Evolutionary conservation across 2,888 invertebrate genomes (phyloP).

Genomic region (Drosophila monieri): DNA sequence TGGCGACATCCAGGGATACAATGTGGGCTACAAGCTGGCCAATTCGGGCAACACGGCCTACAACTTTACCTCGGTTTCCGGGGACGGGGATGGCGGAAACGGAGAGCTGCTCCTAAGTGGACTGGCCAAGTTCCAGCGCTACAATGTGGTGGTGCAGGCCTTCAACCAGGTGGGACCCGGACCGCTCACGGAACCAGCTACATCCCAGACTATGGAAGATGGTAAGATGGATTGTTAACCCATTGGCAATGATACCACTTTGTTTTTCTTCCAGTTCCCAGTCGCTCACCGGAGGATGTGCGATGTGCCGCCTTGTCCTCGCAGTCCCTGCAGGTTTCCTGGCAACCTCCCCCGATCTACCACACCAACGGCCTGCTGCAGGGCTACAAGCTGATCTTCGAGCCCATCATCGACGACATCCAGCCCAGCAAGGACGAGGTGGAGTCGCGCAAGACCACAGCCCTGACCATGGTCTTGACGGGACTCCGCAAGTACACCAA

Average conservation of each 20-base stretch:
- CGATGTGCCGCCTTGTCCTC: conserved; percentile 90
- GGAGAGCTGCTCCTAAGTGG: conserved; percentile 88
- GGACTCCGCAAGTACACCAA: conserved; percentile 91
- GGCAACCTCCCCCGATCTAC: conserved; percentile 90
- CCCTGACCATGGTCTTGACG: conserved; percentile 88
- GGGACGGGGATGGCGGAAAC: conserved; percentile 88
- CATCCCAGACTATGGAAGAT: conserved; percentile 90
- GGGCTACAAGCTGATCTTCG: conserved; percentile 90
- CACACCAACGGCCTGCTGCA: conserved; percentile 91
- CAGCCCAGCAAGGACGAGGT: conserved; percentile 85
- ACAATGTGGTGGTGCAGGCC: conserved; percentile 89
- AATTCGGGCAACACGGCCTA: conserved; percentile 85
- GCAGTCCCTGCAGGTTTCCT: conserved; percentile 90
- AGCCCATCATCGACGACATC: conserved; percentile 87
- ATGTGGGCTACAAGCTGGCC: conserved; percentile 86
- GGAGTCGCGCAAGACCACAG: conserved; percentile 88
- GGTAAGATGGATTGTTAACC: conserved; percentile 83
- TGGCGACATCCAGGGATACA: conserved; percentile 91
- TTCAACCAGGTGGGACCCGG: conserved; percentile 91
- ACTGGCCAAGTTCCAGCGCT: conserved; percentile 88
- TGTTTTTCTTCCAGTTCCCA: conserved; percentile 87
- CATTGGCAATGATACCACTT: neutral
- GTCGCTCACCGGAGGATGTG: conserved; percentile 91
- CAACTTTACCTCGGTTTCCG: conserved; percentile 88
- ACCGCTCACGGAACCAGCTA: conserved; percentile 88